Evolutionary conservation across 2,888 invertebrate genomes (phyloP), one percentile per base, ranked within the genome.

Genomic region (Andrena chrysosceles): DNA sequence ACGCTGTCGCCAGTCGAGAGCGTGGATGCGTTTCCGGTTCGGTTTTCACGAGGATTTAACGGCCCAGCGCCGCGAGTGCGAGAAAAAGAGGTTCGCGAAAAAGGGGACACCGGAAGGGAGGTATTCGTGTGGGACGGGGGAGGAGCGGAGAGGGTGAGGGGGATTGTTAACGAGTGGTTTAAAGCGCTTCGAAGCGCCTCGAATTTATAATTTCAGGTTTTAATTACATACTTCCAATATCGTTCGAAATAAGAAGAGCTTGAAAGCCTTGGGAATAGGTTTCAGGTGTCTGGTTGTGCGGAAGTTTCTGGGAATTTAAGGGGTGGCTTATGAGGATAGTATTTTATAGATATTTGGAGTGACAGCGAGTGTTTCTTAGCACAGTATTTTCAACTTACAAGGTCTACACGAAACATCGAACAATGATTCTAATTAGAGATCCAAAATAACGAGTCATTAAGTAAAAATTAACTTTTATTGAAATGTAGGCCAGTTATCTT

Each of bases 21-120:
- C 59, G 67, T 71, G 48, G 71, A 68, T 77, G 72, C 64, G 23
- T 69, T 73, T 56, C 63, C 35, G 16, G 26, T 76, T 75, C 67
- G 71, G 64, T 75, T 85, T 83, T 67, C 74, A 49, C 35, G 62
- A 49, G 67, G 81, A 76, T 81, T 86, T 84, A 84, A 71, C 70
- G 20, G 54, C 42, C 59, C 35, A 56, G 66, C 59, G 13, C 52
- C 23, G 16, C 49, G 33, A 48, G 29, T 26, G 33, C 13, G 73
- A 29, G 52, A 60, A 68, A 71, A 72, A 80, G 66, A 23, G 54
- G 42, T 33, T 33, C 31, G 59, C 52, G 68, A 66, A 66, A 66
- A 64, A 29, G 42, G 31, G 16, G 49, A 59, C 20, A 54, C 20
- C 69, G 33, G 10, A 23, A 33, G 48, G 64, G 63, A 59, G 23